Evolutionary conservation across 2,888 invertebrate genomes (phyloP).

Genomic region (Polyploca ridens): DNA sequence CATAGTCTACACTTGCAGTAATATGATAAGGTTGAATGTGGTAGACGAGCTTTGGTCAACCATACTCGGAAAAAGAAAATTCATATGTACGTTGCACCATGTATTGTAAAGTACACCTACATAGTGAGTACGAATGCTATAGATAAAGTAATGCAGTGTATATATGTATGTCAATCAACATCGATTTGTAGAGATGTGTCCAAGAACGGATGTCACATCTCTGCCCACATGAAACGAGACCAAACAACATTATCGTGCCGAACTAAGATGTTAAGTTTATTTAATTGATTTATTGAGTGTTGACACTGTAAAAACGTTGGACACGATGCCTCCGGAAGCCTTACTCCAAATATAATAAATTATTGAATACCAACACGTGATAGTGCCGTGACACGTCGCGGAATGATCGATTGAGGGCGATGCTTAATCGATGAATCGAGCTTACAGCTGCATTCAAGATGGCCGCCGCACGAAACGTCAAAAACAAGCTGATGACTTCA

Average conservation of each 20-base stretch:
- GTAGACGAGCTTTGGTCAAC: too few species aligned
- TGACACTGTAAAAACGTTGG: conserved; percentile 61
- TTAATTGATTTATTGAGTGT: conserved; percentile 81
- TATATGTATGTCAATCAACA: background rate
- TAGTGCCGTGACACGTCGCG: conserved; percentile 53
- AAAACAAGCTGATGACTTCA: conserved; percentile 51
- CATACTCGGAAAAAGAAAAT: too few species aligned
- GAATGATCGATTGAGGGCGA: conserved; percentile 61
- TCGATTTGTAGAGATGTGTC: background rate
- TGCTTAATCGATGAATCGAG: conserved; percentile 54
- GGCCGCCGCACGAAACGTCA: conserved; percentile 43
- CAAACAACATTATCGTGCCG: conserved; percentile 46
- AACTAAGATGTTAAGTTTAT: conserved; percentile 64
- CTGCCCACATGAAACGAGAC: conserved; percentile 18
- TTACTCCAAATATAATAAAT: conserved; percentile 75
- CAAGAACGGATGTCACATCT: conserved; percentile 27
- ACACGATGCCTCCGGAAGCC: conserved; percentile 67
- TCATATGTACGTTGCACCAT: too few species aligned
- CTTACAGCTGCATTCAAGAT: conserved; percentile 60
- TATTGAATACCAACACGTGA: conserved; percentile 58
- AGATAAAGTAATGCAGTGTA: background rate
- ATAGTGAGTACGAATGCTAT: too few species aligned
- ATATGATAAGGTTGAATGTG: too few species aligned
- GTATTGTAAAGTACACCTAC: too few species aligned
- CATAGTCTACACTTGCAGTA: too few species aligned